These are phyloP conservation scores for Muschampia plurimacula DNA, from an alignment of 2,888 invertebrate genomes.

Conservation along the genomic window DNA sequence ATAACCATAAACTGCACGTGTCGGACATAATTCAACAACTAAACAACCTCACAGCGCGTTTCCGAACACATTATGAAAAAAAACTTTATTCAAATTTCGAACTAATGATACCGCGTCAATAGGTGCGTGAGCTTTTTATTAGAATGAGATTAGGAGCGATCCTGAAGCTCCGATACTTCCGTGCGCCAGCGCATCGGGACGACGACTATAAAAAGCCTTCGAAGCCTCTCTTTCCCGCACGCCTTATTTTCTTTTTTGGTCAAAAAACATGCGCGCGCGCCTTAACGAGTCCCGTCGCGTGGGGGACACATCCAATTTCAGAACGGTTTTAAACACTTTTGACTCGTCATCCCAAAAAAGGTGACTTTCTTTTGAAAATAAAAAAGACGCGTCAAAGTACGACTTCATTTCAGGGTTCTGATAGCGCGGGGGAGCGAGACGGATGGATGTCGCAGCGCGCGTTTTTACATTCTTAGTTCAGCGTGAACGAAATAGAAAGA, in stretches of 20 bases:
- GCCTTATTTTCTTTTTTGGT: constrained; percentile 77
- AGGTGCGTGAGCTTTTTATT: constrained; percentile 83
- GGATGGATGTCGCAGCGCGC: constrained; percentile 56
- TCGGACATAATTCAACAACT: constrained; percentile 74
- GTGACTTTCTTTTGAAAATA: constrained; percentile 57
- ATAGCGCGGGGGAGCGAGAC: constrained; percentile 63
- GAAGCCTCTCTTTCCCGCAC: constrained; percentile 82
- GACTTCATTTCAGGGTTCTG: constrained; percentile 60
- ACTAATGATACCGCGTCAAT: constrained; percentile 75
- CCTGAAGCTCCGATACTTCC: constrained; percentile 82
- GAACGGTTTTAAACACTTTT: constrained; percentile 62
- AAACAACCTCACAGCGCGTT: constrained; percentile 66
- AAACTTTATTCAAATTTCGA: constrained; percentile 67
- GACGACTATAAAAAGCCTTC: constrained; percentile 82
- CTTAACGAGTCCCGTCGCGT: constrained; percentile 66
- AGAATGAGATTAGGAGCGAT: constrained; percentile 81
- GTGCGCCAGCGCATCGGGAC: constrained; percentile 81
- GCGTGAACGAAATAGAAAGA: constrained; percentile 78
- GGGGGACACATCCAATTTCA: constrained; percentile 68
- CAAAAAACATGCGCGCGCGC: constrained; percentile 67
- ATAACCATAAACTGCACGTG: constrained; percentile 79
- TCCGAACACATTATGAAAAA: constrained; percentile 59
- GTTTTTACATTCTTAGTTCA: constrained; percentile 58
- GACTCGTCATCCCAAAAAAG: constrained; percentile 69
- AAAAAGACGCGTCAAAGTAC: constrained; percentile 61